A percentile compares a stretch with the other conserved stretches of the same genome.
Conservation (phyloP, 2,113 vertebrate genomes). For the Rhinopithecus roxellana region DNA sequence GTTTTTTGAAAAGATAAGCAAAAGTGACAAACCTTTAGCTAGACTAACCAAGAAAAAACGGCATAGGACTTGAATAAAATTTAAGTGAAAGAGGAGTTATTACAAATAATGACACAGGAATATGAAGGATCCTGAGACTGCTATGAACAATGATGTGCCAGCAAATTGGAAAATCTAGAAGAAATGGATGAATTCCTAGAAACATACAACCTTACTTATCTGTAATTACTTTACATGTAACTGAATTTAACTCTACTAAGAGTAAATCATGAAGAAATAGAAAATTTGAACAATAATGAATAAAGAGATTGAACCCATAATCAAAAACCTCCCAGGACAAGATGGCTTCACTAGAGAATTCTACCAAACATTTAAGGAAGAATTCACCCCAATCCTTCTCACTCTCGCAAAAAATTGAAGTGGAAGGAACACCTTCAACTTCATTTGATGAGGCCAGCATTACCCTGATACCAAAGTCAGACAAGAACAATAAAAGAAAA, state of each 20-base stretch:
- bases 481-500: not conserved
- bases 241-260: not conserved
- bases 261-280: not conserved
- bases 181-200: not conserved
- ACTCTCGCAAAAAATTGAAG: not conserved
- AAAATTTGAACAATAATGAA: not conserved
- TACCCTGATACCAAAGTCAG: not conserved
- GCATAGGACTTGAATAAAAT: not conserved
- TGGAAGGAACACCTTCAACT: not conserved
- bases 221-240: too few species aligned
- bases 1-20: not conserved
- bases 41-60: not conserved
- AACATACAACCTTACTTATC: not conserved
- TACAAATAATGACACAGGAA: not conserved
- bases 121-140: not conserved
- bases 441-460: not conserved
- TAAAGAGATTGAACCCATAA: not conserved
- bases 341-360: not conserved
- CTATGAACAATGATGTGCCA: not conserved
- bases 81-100: not conserved
- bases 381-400: not conserved
- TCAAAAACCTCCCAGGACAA: not conserved
- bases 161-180: not conserved
- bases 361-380: not conserved
- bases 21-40: not conserved